Percentiles rank a stretch among this genome's conserved stretches.
phyloP scores from a whole-genome alignment of 2,113 vertebrate genomes.

The Probosciger aterrimus region DNA sequence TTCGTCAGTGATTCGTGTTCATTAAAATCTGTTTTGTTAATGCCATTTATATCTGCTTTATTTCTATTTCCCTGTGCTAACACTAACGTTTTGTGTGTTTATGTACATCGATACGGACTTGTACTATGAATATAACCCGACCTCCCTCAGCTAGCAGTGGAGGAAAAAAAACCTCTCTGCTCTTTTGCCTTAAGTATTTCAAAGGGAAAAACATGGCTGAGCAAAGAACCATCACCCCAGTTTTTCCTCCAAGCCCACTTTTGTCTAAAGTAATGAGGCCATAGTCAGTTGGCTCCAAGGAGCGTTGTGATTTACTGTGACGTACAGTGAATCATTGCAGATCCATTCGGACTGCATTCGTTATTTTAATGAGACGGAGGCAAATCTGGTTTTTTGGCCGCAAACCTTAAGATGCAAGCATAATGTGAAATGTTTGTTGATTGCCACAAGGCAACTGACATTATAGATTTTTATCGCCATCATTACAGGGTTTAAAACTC shows the following conservation, averaged over 20 bases:
- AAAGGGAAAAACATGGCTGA: background rate
- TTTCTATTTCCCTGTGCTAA: background rate
- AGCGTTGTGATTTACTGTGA: slow-evolving; percentile 83
- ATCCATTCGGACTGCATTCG: slow-evolving; percentile 64
- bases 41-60: background rate
- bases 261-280: slow-evolving; percentile 84
- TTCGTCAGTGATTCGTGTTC: background rate
- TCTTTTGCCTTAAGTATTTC: slow-evolving; percentile 38
- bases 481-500: slow-evolving; percentile 46
- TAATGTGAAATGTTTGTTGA: slow-evolving; percentile 66
- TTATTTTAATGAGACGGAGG: slow-evolving; percentile 77
- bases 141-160: background rate
- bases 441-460: slow-evolving; percentile 84
- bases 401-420: slow-evolving; percentile 72
- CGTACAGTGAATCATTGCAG: slow-evolving; percentile 72
- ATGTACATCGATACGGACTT: accelerated
- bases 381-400: slow-evolving; percentile 62
- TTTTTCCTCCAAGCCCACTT: slow-evolving; percentile 77
- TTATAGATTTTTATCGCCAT: slow-evolving; percentile 69
- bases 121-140: background rate
- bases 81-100: background rate
- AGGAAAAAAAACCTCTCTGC: background rate
- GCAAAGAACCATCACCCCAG: slow-evolving; percentile 59
- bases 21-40: background rate
- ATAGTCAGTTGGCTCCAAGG: slow-evolving; percentile 77